phyloP scores from a whole-genome alignment of 2,797 vertebrate species.

The Sebastes hubbsi region DNA sequence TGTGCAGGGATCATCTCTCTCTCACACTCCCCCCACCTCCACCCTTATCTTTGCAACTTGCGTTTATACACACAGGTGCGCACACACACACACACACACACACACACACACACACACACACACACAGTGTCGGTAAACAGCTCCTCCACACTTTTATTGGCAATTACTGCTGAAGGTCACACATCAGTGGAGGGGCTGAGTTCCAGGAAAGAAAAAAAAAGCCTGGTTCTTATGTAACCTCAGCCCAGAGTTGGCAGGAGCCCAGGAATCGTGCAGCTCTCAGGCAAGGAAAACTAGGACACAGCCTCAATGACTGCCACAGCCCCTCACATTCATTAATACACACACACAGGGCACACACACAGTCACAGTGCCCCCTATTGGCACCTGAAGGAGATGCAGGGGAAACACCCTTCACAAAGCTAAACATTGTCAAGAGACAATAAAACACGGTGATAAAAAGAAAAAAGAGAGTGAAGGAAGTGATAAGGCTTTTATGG shows the following conservation, averaged over 20 bases:
- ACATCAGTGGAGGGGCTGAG: constrained; percentile 86
- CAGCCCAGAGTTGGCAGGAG: constrained; percentile 86
- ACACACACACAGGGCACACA: not conserved
- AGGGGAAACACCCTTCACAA: constrained; percentile 59
- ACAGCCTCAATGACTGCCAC: constrained; percentile 75
- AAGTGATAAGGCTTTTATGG: not conserved
- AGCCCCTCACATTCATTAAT: constrained; percentile 59
- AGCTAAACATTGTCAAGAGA: not conserved
- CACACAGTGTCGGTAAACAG: constrained; percentile 84
- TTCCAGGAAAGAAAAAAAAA: constrained; percentile 91
- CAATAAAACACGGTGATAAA: not conserved
- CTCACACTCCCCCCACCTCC: not conserved
- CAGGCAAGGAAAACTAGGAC: constrained; percentile 88
- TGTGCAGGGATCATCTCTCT: constrained; percentile 18
- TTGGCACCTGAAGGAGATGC: constrained; percentile 66
- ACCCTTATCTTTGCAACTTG: not conserved
- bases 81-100: not conserved
- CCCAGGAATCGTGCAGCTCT: constrained; percentile 89
- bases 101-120: not conserved
- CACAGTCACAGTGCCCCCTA: constrained; percentile 85
- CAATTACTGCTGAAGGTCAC: constrained; percentile 96
- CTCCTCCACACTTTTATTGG: constrained; percentile 86
- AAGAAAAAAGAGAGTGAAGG: not conserved
- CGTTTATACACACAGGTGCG: constrained; percentile 14
- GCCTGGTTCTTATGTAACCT: constrained; percentile 92